Evolutionary conservation across 2,797 vertebrate species (phyloP), one percentile per base, ranked within the genome.

Genomic region (Lepidocolaptes lacrymiger): DNA sequence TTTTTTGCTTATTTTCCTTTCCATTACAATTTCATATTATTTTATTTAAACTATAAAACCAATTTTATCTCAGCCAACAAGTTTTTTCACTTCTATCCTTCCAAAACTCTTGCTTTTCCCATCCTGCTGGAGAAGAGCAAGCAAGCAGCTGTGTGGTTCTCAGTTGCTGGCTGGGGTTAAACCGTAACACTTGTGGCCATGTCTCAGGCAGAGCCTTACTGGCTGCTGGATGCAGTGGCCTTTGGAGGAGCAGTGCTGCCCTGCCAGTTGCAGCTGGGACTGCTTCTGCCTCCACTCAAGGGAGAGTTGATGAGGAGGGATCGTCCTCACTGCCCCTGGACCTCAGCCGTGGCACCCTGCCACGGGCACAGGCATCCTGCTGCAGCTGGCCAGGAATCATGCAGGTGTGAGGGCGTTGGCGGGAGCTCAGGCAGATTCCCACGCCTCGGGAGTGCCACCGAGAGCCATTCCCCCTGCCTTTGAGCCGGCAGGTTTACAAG

Each of bases 401-500:
- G 43, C 81, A 77, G 85, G 54, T 82, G 46, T 0, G 4, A 49
- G 3, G 14, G 34, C 17, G 1, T 5, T 4, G 27, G 43, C 2
- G 0, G 36, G 54, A 85, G 71, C 66, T 59, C 39, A 10, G 67
- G 49, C 7, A 17, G 85, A 69, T 88, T 89, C 96, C 94, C 79
- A 92, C 46, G 4, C 78, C 91, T 85, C 12, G 2, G 86, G 64
- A 85, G 58, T n/a, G 51, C 78, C 4, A 1, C 79, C 1, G 66
- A 88, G 58, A 91, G 87, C 89, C 22, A 2, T 54, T 88, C 81
- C 85, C 83, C 92, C 61, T 9, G 2, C 81, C 87, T 94, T 5
- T 2, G 19, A 95, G 94, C 76, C 76, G 85, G 87, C 95, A 96
- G 96, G 91, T 94, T 97, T 96, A 96, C 95, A 97, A 95, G 51